A percentile compares a stretch with the other conserved stretches of the same genome.
Evolutionary conservation across 2,888 invertebrate species (phyloP).

Genomic region (Parnassius orleans): DNA sequence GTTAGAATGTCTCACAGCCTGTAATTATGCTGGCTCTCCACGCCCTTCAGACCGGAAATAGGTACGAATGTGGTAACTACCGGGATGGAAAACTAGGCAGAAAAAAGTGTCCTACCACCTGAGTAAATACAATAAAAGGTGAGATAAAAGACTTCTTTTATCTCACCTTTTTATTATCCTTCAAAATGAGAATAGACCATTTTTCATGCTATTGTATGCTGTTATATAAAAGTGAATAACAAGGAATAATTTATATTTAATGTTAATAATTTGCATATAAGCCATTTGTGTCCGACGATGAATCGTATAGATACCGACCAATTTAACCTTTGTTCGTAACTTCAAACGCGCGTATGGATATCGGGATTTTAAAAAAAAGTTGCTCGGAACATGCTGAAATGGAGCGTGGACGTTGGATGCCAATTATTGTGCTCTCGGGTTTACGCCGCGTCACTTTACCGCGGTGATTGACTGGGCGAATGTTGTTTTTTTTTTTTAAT

Average conservation of each 20-base stretch:
- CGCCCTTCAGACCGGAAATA: no score
- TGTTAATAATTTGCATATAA: slow-evolving; percentile 17
- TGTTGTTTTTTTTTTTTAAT: slow-evolving; percentile 20
- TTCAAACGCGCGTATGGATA: slow-evolving; percentile 24
- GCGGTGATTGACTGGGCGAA: slow-evolving; percentile 25
- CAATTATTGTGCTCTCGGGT: slow-evolving; percentile 61
- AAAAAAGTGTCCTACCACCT: no score
- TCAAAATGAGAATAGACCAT: no score
- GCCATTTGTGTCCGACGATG: slow-evolving; percentile 7
- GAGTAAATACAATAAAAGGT: no score
- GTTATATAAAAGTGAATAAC: no score
- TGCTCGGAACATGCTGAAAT: slow-evolving; percentile 32
- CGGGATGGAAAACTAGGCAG: no score
- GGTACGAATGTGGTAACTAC: no score
- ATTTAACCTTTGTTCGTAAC: slow-evolving; percentile 22
- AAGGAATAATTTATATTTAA: slow-evolving; percentile 9
- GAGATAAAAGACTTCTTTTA: no score
- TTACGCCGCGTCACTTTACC: slow-evolving; percentile 28
- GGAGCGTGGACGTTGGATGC: slow-evolving; percentile 50
- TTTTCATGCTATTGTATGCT: no score
- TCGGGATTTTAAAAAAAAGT: slow-evolving; percentile 22
- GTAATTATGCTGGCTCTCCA: no score
- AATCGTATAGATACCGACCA: slow-evolving; percentile 21
- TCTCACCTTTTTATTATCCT: no score
- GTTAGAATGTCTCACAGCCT: no score